Base-by-base conservation (phyloP, 2,797 vertebrate genomes). In the Acanthurus lineatus region DNA sequence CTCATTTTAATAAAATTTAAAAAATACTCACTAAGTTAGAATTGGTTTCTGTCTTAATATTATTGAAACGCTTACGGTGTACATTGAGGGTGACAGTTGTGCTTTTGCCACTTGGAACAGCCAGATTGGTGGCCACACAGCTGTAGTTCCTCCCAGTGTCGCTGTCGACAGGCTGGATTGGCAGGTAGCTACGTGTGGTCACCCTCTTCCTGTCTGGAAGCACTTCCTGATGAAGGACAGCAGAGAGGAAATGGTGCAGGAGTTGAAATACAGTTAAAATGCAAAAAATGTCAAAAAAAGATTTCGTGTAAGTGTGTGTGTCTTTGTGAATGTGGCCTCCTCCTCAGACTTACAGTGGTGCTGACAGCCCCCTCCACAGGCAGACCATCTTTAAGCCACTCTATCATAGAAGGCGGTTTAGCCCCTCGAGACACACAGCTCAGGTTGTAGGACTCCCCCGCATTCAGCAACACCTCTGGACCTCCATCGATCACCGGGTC, bases 81-180 rank as follows among this genome's bases (percentile, higher is more conserved):
- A 99, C 97, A 0, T 99, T 97, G 44, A 99, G 97, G 68, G 95
- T 95, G 56, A 99, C 91, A 0, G 95, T 96, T 11, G 96, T 96
- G 91, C 96, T 96, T 89, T 95, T 98, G 80, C 98, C 98, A 0
- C 58, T 87, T 0, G 96, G 97, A 32, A 95, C 68, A 16, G 97
- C 97, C 14, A 94, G 94, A 17, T 99, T 99, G 82, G 92, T 76
- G 57, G 96, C 93, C 69, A 96, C 94, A 22, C 97, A 99, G 76
- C 96, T 96, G 90, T 96, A 99, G 71, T 97, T 96, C 6, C 96
- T 93, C 12, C 97, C 98, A 0, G 97, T 98, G 92, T 99, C 98
- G 0, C 95, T 94, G 88, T 97, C 96, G 0, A 97, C 92, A 0
- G 98, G 97, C 58, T 95, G 94, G 87, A 99, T 95, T n/a, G 96